Base-by-base conservation (phyloP, 2,888 invertebrate genomes). In the Idaea biselata region DNA sequence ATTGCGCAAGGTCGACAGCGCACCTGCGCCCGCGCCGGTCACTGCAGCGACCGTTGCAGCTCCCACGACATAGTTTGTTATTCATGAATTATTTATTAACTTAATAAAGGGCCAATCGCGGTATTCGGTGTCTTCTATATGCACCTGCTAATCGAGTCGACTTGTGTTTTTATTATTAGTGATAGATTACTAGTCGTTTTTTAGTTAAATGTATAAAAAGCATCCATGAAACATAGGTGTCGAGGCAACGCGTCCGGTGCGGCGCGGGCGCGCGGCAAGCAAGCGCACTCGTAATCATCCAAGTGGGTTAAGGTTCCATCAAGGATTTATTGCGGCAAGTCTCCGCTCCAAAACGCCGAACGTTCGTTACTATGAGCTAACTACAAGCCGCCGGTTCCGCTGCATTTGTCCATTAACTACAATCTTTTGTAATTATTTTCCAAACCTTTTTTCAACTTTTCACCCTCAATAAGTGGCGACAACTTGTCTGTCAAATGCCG, bases 291-390 rank as follows among this genome's bases (percentile, higher is more conserved):
- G 91, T 91, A 91, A 92, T 89, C 90, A 90, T 84, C 86, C 89
- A 93, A 93, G 84, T 93, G 86, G 92, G 92, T 93, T 93, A 93
- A 93, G 92, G 92, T 91, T 89, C 74, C 88, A 88, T 83, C 92
- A 93, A 92, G 92, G 92, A 91, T 92, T 91, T 92, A 84, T 91
- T 92, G 92, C 91, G 89, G 90, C 91, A 92, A 91, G 89, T 86
- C 90, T 83, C 90, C 91, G 91, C 89, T 91, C 91, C 91, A 89
- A 91, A 90, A 91, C 87, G 81, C 81, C 82, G 85, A 84, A 83
- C 82, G 82, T 79, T 86, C 76, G 88, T 89, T 88, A 85, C 88
- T 88, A 85, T 90, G 88, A 90, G 86, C 89, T 86, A 86, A 89
- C 87, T 88, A 84, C 87, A 86, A 83, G 84, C 80, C 56, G 80